Percentiles rank a stretch among this genome's conserved stretches.
Evolutionary conservation across 2,888 invertebrate species (phyloP).

Genomic region (Hypolimnas misippus): DNA sequence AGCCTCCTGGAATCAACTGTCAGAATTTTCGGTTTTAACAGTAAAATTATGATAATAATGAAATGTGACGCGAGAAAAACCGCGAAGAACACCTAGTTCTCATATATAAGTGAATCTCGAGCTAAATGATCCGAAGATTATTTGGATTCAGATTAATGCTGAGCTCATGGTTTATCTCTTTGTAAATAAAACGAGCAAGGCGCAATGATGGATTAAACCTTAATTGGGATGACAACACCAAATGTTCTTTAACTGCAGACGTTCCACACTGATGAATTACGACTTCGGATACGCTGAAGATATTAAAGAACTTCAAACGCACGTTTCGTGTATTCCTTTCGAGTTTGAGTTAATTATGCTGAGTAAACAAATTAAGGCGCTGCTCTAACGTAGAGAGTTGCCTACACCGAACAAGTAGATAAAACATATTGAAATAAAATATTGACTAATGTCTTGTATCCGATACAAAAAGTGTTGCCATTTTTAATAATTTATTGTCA

Average conservation of each 20-base stretch:
- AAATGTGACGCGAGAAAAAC: no score
- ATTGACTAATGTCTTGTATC: no score
- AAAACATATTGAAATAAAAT: no score
- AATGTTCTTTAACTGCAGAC: conserved; percentile 51
- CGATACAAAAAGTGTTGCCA: no score
- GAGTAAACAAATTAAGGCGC: neutral
- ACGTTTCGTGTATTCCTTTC: neutral
- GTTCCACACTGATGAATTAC: conserved; percentile 23
- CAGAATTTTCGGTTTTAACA: no score
- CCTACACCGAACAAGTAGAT: no score
- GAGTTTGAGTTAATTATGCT: neutral
- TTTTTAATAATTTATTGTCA: no score
- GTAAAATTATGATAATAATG: no score
- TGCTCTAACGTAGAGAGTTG: no score
- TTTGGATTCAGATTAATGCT: conserved; percentile 30
- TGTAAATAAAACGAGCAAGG: conserved; percentile 31
- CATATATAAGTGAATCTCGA: conserved; percentile 17
- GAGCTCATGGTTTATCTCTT: conserved; percentile 28
- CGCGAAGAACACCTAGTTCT: neutral
- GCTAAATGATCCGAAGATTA: conserved; percentile 31
- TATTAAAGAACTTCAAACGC: neutral
- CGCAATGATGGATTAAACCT: conserved; percentile 52
- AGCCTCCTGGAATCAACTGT: no score
- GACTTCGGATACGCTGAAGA: conserved; percentile 10
- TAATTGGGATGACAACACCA: conserved; percentile 56